phyloP scores from a whole-genome alignment of 2,113 vertebrate species.

The Trachemys scripta region DNA sequence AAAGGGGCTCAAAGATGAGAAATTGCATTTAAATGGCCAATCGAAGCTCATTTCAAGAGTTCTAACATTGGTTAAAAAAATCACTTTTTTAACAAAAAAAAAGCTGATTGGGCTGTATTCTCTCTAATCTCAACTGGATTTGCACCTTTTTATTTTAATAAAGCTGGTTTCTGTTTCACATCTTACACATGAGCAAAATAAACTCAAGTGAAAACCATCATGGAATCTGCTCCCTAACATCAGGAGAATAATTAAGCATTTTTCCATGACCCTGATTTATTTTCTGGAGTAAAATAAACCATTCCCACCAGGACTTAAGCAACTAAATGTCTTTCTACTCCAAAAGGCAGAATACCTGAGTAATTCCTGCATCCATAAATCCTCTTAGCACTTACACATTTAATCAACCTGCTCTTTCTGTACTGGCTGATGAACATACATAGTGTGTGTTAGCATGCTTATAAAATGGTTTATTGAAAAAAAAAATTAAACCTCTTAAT shows the following conservation, averaged over 20 bases:
- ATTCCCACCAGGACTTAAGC: background rate
- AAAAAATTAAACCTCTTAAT: conserved; percentile 17
- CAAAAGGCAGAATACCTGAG: conserved; percentile 1
- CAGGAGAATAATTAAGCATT: background rate
- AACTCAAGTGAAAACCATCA: background rate
- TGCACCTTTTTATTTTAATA: background rate
- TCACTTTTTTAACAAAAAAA: background rate
- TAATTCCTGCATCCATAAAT: conserved; percentile 60
- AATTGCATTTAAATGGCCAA: background rate
- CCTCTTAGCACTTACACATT: conserved; percentile 35
- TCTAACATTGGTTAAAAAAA: background rate
- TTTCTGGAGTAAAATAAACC: background rate
- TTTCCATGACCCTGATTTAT: background rate
- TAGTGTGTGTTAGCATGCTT: conserved; percentile 47
- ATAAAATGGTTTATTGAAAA: conserved; percentile 73
- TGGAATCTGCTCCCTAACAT: background rate
- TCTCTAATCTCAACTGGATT: background rate
- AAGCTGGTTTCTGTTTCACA: background rate
- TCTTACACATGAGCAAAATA: background rate
- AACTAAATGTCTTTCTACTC: background rate
- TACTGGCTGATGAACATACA: conserved; percentile 7
- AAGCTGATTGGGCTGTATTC: background rate
- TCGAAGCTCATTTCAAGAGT: background rate
- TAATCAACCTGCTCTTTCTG: conserved; percentile 30
- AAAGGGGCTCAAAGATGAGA: background rate